Percentiles rank a stretch among this genome's conserved stretches.
Conservation (phyloP, 2,888 invertebrate genomes). For the Hermaeophaga mercurialis region DNA sequence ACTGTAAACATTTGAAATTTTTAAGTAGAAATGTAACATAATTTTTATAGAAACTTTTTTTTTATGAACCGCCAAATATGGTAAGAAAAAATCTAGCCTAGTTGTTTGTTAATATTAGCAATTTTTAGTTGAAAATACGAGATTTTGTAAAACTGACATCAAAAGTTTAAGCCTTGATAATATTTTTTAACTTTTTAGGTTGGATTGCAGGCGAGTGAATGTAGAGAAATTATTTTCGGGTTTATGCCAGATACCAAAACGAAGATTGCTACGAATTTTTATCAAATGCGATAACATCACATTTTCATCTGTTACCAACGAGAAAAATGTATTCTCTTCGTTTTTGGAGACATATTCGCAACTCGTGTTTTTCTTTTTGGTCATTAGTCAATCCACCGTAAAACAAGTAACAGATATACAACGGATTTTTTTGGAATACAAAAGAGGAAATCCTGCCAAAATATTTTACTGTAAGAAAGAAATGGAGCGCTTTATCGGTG, state of each 20-base stretch:
- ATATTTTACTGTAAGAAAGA: constrained; percentile 24
- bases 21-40: no score
- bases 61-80: no score
- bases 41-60: no score
- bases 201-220: constrained; percentile 17
- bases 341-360: constrained; percentile 24
- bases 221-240: constrained; percentile 23
- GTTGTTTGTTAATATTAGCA: no score
- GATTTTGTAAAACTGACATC: no score
- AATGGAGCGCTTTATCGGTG: constrained; percentile 3
- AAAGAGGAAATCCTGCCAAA: constrained; percentile 26
- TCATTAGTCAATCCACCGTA: constrained; percentile 9
- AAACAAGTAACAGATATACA: constrained; percentile 25
- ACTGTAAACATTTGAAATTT: no score
- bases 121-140: no score
- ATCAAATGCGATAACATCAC: constrained; percentile 27
- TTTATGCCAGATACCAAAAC: constrained; percentile 10
- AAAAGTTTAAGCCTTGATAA: no score
- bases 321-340: constrained; percentile 8
- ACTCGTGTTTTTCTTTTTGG: constrained; percentile 27
- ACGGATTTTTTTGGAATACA: constrained; percentile 17
- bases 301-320: not conserved
- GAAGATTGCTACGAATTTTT: constrained; percentile 25
- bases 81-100: no score
- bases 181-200: constrained; percentile 22